Evolutionary conservation across 1,140 invertebrate species (phyloP).

Genomic region (Bombus breviceps): DNA sequence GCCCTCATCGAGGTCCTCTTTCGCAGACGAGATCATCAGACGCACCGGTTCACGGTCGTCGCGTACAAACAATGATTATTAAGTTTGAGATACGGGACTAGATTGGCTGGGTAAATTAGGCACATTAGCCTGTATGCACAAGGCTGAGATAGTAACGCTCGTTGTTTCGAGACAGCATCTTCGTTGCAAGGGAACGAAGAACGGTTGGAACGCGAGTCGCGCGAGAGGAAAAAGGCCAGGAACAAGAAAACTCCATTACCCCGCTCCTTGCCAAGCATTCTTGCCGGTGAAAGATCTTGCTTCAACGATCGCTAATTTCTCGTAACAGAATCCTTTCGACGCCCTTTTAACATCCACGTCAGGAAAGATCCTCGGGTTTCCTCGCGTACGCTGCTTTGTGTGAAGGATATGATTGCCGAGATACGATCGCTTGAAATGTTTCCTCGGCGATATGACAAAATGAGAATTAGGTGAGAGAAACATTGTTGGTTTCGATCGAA

Average conservation of each 20-base stretch:
- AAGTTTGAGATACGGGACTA: conserved; percentile 12
- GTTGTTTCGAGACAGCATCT: conserved; percentile 18
- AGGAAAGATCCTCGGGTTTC: background rate
- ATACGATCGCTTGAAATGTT: background rate
- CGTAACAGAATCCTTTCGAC: conserved; percentile 7
- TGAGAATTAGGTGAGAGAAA: too few relatives aligned
- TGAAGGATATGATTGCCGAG: background rate
- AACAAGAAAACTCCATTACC: conserved; percentile 48
- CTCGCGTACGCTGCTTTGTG: background rate
- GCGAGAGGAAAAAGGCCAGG: background rate
- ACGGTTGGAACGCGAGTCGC: background rate
- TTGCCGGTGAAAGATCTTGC: background rate
- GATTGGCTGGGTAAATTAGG: conserved; percentile 23
- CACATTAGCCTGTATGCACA: background rate
- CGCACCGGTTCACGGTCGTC: background rate
- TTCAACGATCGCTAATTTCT: conserved; percentile 38
- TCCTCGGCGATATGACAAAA: background rate
- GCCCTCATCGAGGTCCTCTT: background rate
- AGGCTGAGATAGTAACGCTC: conserved; percentile 1
- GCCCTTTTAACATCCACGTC: background rate
- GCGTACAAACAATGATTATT: conserved; percentile 25
- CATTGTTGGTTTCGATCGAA: background rate
- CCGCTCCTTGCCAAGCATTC: background rate
- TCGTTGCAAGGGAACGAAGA: background rate
- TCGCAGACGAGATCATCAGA: conserved; percentile 17